Base-by-base conservation (phyloP, 1,140 invertebrate genomes). In the Pogonomyrmex barbatus region DNA sequence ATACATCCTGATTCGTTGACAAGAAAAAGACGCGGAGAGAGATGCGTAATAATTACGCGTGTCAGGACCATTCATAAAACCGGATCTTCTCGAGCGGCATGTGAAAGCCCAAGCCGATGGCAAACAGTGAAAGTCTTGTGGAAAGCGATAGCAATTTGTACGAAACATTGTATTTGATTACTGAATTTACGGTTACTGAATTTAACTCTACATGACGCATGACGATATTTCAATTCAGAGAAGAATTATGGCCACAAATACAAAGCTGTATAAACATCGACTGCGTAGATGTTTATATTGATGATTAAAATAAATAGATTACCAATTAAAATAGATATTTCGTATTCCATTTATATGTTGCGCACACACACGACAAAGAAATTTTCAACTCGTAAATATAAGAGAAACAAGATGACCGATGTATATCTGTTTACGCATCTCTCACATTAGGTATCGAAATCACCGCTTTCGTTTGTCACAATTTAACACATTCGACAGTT, bases 61-160 rank as follows among this genome's bases (percentile, higher is more conserved):
- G 62, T 9, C 4, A 65, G 84, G 87, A 92, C 89, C 90, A 94
- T 94, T 94, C 89, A 92, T 93, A 94, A 92, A 94, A 93, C 92
- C 91, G 93, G 93, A 94, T 92, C 89, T 92, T 88, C 85, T 86
- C 85, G 76, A 87, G 78, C 75, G 68, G 83, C 86, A 76, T 89
- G 94, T 94, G 95, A 95, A 95, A 95, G 94, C 93, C 89, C 92
- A 87, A 24, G 24, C 24, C 83, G 82, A 77, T 78, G 89, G 83
- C 89, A 12, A 12, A 17, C 36, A 93, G 94, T 94, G 94, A 95
- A 95, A 95, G 94, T 95, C 91, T 91, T 79, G 92, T 94, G 92
- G 94, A 95, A 95, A 95, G 94, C 87, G 91, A 95, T 93, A 94
- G 91, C 93, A 86, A 90, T 94, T 92, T 86, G 87, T 92, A 83